Base-by-base conservation (phyloP, 2,888 invertebrate species). In the Plebejus anna region DNA sequence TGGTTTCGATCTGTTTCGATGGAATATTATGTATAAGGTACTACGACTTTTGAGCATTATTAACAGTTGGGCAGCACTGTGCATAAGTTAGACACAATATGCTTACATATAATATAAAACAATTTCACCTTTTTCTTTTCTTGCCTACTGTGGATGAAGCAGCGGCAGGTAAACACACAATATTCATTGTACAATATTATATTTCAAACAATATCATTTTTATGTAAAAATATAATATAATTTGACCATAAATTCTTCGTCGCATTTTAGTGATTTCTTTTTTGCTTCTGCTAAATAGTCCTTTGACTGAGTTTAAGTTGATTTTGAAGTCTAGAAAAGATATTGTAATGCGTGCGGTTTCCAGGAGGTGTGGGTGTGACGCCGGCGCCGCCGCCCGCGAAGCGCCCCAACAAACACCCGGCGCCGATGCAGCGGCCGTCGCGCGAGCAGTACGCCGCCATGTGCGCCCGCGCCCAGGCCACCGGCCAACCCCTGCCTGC, bases 321-420 rank as follows among this genome's bases (percentile, higher is more conserved):
- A 28, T 36, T 32, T 11, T 11, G 0, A 32, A 59, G 6, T 32
- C 72, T 42, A 13, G 4, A 42, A 9, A 1, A 36, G 6, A 13
- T 57, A 51, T 32, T 61, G 76, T 76, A 36, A 76, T 66, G 61
- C 36, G 22, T 77, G 75, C 79, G 76, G 70, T 78, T 78, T 32
- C 61, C 82, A 83, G 88, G 86, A 83, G 86, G 83, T 9, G 78
- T 78, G 42, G 80, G 92, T 87, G 87, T 66, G 36, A 66, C 88
- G 76, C 84, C 87, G 16, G 88, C 88, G 80, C 94, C 95, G 77
- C 97, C 98, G 81, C 96, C 97, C 73, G 94, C 97, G 81, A 98
- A 98, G 94, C 96, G 98, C 82, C 96, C 97, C 83, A 96, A 96
- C 90, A 96, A 96, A 94, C 96, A 96, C 92, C 96, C 96, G 76